Base-by-base conservation (phyloP, 1,140 invertebrate species). In the Dryas iulia region DNA sequence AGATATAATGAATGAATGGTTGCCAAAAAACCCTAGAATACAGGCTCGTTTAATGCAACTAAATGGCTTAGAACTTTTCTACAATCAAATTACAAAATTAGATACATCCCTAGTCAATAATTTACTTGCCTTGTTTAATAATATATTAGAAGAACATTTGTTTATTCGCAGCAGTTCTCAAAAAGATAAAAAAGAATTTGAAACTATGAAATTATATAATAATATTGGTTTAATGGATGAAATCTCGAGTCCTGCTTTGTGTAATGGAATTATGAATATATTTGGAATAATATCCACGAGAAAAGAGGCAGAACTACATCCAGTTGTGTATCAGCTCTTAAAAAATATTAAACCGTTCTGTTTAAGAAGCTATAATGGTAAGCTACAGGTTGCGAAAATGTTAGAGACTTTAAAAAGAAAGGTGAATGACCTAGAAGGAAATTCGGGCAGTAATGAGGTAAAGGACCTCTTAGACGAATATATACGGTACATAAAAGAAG, bases 21-120 rank as follows among this genome's bases (percentile, higher is more conserved):
- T 90, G 28, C 86, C 86, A 47, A 74, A 78, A 4, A 88, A 87
- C 24, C 86, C 86, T 18, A 72, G 60, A 33, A 35, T 86, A 11
- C 88, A 90, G 74, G 78, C 81, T 1, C 64, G 86, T 31, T 80
- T 88, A 0, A 88, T 90, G 86, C 82, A 83, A 71, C 14, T 81
- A 0, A 87, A 83, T 77, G 86, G 86, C 1, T 57, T 90, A 0
- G 81, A 85, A 56, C 79, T 84, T 0, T 88, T 90, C 64, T 88
- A 90, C 61, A 21, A 81, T 8, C 86, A 90, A 72, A 65, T 88
- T 3, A 53, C 74, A 2, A 88, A 88, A 56, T 60, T 88, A 39
- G 81, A 88, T 10, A 64, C 58, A 1, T 61, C 61, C 2, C 73
- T 77, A 7, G 73, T 83, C 24, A 59, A 73, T 6, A 81, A 72